phyloP scores from a whole-genome alignment of 2,888 invertebrate genomes.

The Phortica magna region DNA sequence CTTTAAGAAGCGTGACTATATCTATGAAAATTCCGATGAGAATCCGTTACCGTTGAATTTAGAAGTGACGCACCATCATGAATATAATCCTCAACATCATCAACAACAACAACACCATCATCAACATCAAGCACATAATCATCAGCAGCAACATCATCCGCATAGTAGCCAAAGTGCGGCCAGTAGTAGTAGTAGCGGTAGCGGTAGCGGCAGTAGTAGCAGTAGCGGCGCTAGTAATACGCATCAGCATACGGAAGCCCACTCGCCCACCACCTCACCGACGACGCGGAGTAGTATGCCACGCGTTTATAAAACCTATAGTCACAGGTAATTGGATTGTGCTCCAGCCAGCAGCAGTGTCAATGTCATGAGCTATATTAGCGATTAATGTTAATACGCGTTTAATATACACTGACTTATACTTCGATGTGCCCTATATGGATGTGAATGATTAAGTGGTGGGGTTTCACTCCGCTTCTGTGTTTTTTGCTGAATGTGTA shows the following conservation, averaged over 20 bases:
- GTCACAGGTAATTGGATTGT: conserved; percentile 75
- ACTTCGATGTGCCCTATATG: conserved; percentile 4
- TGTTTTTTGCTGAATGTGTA: neutral
- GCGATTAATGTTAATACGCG: neutral
- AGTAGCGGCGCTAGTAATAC: neutral
- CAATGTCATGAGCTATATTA: neutral
- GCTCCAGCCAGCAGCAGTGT: conserved; percentile 78
- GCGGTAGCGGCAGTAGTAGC: conserved; percentile 63
- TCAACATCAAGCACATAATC: neutral
- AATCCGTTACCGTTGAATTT: conserved; percentile 68
- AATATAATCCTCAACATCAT: conserved; percentile 40
- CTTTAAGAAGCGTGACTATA: conserved; percentile 86
- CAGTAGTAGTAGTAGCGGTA: conserved; percentile 62
- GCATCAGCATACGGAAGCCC: conserved; percentile 11
- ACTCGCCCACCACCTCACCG: neutral
- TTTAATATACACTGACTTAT: neutral
- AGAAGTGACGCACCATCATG: conserved; percentile 59
- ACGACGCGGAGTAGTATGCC: conserved; percentile 64
- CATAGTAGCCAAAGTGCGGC: conserved; percentile 62
- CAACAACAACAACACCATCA: neutral
- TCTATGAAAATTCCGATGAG: conserved; percentile 70
- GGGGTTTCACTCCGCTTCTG: conserved; percentile 5
- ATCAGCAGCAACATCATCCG: conserved; percentile 23
- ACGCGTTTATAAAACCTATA: conserved; percentile 77
- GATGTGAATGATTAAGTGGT: neutral